phyloP scores from a whole-genome alignment of 2,797 vertebrate genomes.

The Enteromius paludinosus region DNA sequence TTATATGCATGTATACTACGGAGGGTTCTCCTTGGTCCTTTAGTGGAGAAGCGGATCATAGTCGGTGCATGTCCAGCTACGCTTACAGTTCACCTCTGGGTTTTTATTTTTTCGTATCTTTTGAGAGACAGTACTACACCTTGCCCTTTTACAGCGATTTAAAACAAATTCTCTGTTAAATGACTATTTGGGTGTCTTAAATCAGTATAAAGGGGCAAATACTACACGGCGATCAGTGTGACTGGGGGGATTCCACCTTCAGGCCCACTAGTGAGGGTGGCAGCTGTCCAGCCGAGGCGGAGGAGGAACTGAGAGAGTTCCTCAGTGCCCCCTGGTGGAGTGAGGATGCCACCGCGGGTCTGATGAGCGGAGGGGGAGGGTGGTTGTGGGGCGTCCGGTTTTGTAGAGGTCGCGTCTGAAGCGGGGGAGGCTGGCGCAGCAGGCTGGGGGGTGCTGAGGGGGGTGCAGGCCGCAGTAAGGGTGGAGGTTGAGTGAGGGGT shows the following conservation, averaged over 20 bases:
- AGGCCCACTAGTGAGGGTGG: conserved; percentile 83
- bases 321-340: conserved; percentile 70
- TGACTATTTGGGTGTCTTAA: conserved; percentile 14
- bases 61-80: conserved; percentile 27
- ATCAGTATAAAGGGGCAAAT: conserved; percentile 25
- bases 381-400: conserved; percentile 86
- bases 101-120: not conserved
- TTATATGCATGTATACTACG: conserved; percentile 19
- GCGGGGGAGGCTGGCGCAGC: conserved; percentile 80
- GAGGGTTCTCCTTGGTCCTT: not conserved
- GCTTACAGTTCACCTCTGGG: conserved; percentile 10
- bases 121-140: conserved; percentile 17
- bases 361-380: conserved; percentile 88
- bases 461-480: conserved; percentile 80
- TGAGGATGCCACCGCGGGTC: conserved; percentile 78
- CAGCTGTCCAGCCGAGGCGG: conserved; percentile 71
- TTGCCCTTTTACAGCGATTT: conserved; percentile 33
- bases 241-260: conserved; percentile 80
- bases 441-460: conserved; percentile 78
- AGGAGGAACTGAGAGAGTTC: conserved; percentile 62
- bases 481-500: conserved; percentile 79
- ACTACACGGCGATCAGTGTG: conserved; percentile 68
- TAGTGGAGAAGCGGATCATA: not conserved
- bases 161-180: conserved; percentile 28
- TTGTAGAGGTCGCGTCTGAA: conserved; percentile 85